Evolutionary conservation across 2,797 vertebrate genomes (phyloP).

Genomic region (Notolabrus celidotus): DNA sequence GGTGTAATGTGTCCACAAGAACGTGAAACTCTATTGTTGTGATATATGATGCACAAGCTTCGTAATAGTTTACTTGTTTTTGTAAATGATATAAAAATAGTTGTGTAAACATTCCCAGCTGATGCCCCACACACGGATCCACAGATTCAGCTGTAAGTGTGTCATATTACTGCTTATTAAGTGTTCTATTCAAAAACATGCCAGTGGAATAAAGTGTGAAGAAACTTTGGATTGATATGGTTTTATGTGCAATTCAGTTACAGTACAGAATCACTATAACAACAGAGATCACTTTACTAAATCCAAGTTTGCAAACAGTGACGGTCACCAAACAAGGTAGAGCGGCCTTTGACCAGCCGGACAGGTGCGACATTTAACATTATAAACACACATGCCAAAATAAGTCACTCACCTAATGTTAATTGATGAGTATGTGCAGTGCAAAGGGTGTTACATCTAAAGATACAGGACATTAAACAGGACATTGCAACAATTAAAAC

Average conservation of each 20-base stretch:
- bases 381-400: no score
- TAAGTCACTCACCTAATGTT: no score
- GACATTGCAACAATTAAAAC: no score
- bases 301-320: neutral
- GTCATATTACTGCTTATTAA: no score
- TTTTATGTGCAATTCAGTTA: neutral
- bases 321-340: neutral
- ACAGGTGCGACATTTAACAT: no score
- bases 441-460: no score
- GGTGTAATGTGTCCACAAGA: neutral
- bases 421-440: no score
- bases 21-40: accelerated
- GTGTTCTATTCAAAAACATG: no score
- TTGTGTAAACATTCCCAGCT: constrained; percentile 11
- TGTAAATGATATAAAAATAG: neutral
- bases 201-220: no score
- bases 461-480: no score
- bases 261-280: neutral
- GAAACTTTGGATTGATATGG: neutral
- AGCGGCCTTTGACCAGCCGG: no score
- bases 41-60: no score
- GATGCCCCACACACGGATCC: neutral
- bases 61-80: neutral
- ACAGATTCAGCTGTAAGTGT: neutral
- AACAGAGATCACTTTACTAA: neutral